A percentile compares a stretch with the other conserved stretches of the same genome.
These are phyloP conservation scores for Oxyscelio sp. DNA, from an alignment of 2,888 invertebrate species.

Conservation along the genomic window DNA sequence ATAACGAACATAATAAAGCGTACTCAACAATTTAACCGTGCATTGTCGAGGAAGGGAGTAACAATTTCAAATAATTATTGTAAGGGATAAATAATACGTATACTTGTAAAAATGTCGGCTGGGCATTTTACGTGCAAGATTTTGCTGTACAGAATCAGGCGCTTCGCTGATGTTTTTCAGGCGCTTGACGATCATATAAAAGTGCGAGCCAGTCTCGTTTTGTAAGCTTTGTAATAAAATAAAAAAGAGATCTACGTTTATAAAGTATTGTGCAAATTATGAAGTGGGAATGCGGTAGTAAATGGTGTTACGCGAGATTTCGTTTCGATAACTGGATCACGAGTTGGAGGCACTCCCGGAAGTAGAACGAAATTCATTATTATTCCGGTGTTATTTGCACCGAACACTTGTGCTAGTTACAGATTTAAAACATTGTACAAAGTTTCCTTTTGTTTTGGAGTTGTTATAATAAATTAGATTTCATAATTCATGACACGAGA, in stretches of 20 bases:
- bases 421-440: too few species aligned
- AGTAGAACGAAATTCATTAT: too few species aligned
- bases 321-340: slow-evolving; percentile 4
- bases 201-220: slow-evolving; percentile 67
- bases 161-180: slow-evolving; percentile 43
- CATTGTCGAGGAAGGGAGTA: slow-evolving; percentile 34
- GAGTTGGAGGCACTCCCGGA: neutral
- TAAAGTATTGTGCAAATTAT: slow-evolving; percentile 41
- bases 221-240: slow-evolving; percentile 72
- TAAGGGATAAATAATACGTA: slow-evolving; percentile 25
- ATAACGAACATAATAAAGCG: slow-evolving; percentile 16
- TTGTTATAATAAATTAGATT: too few species aligned
- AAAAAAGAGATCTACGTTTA: slow-evolving; percentile 57
- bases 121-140: slow-evolving; percentile 53
- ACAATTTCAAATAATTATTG: slow-evolving; percentile 47
- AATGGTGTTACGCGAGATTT: slow-evolving; percentile 22
- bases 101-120: slow-evolving; percentile 43
- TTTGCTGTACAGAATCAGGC: slow-evolving; percentile 53
- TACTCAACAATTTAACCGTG: slow-evolving; percentile 39
- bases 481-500: too few species aligned
- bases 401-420: slow-evolving; percentile 6
- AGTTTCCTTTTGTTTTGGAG: too few species aligned
- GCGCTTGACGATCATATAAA: slow-evolving; percentile 27
- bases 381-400: slow-evolving; percentile 30
- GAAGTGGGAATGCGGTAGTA: slow-evolving; percentile 14